Conservation (phyloP, 2,113 vertebrate genomes). For the Redunca redunca region DNA sequence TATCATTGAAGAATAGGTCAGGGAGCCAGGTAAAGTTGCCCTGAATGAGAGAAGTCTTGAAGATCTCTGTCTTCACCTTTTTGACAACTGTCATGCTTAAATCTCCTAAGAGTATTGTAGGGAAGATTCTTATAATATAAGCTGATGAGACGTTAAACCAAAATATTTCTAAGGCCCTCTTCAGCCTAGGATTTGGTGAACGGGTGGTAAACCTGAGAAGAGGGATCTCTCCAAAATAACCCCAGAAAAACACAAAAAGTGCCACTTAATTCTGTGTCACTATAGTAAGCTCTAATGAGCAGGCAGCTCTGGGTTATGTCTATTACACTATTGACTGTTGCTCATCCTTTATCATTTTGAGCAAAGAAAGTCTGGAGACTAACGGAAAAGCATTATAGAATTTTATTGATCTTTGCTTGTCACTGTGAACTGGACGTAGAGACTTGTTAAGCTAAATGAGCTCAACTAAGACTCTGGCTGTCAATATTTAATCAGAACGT, state of each 20-base stretch:
- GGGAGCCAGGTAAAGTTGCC: not conserved
- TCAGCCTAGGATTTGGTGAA: not conserved
- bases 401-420: constrained; percentile 13
- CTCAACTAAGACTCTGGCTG: not conserved
- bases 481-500: not conserved
- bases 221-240: not conserved
- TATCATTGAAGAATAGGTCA: not conserved
- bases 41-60: not conserved
- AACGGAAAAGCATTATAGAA: not conserved
- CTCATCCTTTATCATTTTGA: not conserved
- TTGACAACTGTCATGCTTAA: not conserved
- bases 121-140: not conserved
- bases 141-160: not conserved
- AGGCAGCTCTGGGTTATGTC: not conserved
- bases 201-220: not conserved
- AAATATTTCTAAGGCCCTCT: not conserved
- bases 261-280: not conserved
- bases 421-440: not conserved
- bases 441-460: constrained; percentile 35
- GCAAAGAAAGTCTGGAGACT: constrained; percentile 8
- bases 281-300: not conserved
- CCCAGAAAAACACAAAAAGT: not conserved
- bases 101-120: not conserved
- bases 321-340: not conserved
- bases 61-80: not conserved